Percentiles rank a stretch among this genome's conserved stretches.
Evolutionary conservation across 1,140 invertebrate genomes (phyloP).

Genomic region (Drosophila baimaii): DNA sequence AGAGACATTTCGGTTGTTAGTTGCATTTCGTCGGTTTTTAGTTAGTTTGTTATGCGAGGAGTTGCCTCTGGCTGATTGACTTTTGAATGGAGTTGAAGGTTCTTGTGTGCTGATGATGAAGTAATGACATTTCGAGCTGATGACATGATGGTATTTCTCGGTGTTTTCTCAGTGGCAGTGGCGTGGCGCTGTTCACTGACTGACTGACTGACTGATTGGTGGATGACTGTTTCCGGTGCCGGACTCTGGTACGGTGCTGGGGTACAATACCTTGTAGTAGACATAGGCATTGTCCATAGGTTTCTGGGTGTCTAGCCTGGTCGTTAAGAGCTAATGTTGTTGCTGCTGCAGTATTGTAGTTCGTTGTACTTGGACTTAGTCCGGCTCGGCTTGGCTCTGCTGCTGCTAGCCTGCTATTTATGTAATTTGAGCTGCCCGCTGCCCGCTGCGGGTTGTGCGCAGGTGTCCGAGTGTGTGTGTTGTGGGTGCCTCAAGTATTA

Average conservation of each 20-base stretch:
- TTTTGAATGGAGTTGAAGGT: conserved; percentile 55
- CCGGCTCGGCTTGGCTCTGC: conserved; percentile 21
- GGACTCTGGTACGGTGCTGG: conserved; percentile 12
- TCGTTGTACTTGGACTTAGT: conserved; percentile 68
- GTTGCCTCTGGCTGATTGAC: conserved; percentile 46
- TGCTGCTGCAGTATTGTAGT: conserved; percentile 67
- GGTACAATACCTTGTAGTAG: conserved; percentile 83
- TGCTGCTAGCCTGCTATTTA: conserved; percentile 63
- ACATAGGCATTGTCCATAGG: conserved; percentile 84
- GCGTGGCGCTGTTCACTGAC: conserved; percentile 16
- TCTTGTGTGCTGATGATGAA: conserved; percentile 49
- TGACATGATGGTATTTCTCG: conserved; percentile 44
- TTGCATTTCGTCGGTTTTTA: conserved; percentile 39
- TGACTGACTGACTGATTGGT: conserved; percentile 43
- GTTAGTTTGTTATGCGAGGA: conserved; percentile 46
- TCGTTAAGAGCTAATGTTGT: conserved; percentile 66
- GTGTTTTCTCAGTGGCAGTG: conserved; percentile 22
- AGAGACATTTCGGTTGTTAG: conserved; percentile 41
- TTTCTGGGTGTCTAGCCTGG: conserved; percentile 67
- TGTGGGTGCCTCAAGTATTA: conserved; percentile 25
- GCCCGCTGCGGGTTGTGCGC: conserved; percentile 50
- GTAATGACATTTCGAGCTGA: conserved; percentile 52
- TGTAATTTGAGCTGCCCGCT: conserved; percentile 71
- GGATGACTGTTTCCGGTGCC: conserved; percentile 42
- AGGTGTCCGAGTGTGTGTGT: conserved; percentile 40